Percentiles rank a stretch among this genome's conserved stretches.
phyloP scores from a whole-genome alignment of 2,113 vertebrate genomes.

The Meriones unguiculatus region DNA sequence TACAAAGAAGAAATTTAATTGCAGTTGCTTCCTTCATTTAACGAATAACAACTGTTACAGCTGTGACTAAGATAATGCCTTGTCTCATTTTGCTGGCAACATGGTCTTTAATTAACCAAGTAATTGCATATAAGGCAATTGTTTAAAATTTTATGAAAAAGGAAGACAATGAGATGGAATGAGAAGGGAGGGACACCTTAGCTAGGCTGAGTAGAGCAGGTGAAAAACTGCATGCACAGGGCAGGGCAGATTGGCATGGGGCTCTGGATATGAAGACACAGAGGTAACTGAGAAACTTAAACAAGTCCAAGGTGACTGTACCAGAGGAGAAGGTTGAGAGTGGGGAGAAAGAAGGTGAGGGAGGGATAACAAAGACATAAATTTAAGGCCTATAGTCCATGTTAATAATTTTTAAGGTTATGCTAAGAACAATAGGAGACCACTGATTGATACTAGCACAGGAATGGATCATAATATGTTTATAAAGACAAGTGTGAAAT shows the following conservation, averaged over 20 bases:
- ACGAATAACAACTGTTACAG: not conserved
- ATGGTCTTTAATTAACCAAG: not conserved
- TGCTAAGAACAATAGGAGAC: not conserved
- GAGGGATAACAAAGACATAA: not conserved
- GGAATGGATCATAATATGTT: not conserved
- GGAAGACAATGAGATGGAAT: not conserved
- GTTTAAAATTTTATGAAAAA: not conserved
- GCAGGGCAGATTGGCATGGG: too few species aligned
- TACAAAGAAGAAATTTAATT: slow-evolving; percentile 16
- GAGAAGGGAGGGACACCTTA: not conserved
- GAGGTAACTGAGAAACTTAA: not conserved
- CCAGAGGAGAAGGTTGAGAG: not conserved
- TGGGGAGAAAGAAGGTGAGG: not conserved
- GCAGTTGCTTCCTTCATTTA: not conserved
- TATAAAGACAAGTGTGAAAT: not conserved
- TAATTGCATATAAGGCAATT: not conserved
- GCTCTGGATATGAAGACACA: not conserved
- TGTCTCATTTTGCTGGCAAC: not conserved
- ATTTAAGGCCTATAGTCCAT: not conserved
- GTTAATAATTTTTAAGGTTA: not conserved
- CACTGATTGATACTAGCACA: not conserved
- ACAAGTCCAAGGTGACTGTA: not conserved
- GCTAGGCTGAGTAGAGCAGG: too few species aligned
- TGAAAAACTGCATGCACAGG: not conserved
- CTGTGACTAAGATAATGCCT: not conserved